Base-by-base conservation (phyloP, 2,888 invertebrate species). In the Therioaphis trifolii region DNA sequence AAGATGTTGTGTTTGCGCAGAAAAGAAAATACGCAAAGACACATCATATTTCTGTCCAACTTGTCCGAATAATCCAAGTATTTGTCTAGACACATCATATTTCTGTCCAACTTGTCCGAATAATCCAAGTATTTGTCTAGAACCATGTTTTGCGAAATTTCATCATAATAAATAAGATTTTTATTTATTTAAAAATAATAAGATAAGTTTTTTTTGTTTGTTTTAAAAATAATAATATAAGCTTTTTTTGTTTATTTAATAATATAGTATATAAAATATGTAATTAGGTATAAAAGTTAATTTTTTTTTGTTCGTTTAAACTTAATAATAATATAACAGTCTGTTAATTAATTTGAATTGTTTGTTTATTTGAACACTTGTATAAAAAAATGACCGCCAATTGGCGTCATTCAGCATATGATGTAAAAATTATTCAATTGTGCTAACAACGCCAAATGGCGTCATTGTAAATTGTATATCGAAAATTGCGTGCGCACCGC, bases 401-500 rank as follows among this genome's bases (percentile, higher is more conserved):
- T 68, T 68, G 66, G 66, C 40, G 40, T 68, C 66, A 68, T 68
- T 68, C 40, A 40, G 66, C 40, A 68, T 68, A 27, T 68, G 66
- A 40, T 68, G 66, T 68, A 27, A 68, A 68, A 68, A 68, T 40
- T 68, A 68, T 55, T 69, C 43, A 61, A 40, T 21, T 49, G 35
- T 24, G 27, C 15, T 52, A 21, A 66, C 66, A 27, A 68, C 21
- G 66, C n/a, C 27, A 68, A 68, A 68, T 72, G 40, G 58, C 55
- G 46, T 43, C 69, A 18, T 61, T 18, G 49, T 49, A 69, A 29
- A 58, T 78, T 63, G 43, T 40, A 43, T 78, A 66, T 74, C 46
- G 29, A 74, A 72, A 18, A 61, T 72, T 49, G 77, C 78, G 49
- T 78, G 55, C 55, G 43, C 58, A 63, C 40, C 49, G 49, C 49